Evolutionary conservation across 2,113 vertebrate genomes (phyloP).

Genomic region (Neoarius graeffei): DNA sequence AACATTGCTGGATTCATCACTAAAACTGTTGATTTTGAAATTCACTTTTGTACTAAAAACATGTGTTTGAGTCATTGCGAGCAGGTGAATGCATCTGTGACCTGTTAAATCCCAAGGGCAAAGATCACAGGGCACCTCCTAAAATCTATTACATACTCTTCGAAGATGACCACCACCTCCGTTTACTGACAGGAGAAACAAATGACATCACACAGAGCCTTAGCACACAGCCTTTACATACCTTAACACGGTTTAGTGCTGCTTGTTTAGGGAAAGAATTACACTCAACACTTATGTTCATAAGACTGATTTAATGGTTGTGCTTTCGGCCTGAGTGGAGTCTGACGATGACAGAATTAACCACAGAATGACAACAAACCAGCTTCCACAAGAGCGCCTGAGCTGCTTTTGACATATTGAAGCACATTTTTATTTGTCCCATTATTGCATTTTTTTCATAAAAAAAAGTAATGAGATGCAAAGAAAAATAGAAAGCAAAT

Average conservation of each 20-base stretch:
- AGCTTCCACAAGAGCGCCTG: background rate
- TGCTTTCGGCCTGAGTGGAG: background rate
- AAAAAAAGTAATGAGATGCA: background rate
- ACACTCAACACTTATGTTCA: background rate
- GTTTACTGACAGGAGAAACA: slow-evolving; percentile 39
- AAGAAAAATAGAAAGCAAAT: background rate
- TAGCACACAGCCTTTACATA: slow-evolving; percentile 13
- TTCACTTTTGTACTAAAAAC: background rate
- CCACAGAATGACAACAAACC: background rate
- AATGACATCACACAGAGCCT: slow-evolving; percentile 38
- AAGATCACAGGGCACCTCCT: slow-evolving; percentile 22
- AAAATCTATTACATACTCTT: slow-evolving; percentile 39
- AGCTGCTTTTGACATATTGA: background rate
- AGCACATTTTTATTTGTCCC: background rate
- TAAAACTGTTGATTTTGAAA: background rate
- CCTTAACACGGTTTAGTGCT: background rate
- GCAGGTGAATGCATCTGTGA: slow-evolving; percentile 10
- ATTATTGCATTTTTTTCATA: background rate
- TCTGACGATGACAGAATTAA: background rate
- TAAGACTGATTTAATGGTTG: background rate
- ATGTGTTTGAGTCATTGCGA: background rate
- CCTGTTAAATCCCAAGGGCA: background rate
- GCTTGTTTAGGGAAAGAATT: background rate
- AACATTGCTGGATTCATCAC: background rate
- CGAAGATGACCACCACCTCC: slow-evolving; percentile 31